Evolutionary conservation across 2,797 vertebrate species (phyloP).

Genomic region (Chromobotia macracanthus): DNA sequence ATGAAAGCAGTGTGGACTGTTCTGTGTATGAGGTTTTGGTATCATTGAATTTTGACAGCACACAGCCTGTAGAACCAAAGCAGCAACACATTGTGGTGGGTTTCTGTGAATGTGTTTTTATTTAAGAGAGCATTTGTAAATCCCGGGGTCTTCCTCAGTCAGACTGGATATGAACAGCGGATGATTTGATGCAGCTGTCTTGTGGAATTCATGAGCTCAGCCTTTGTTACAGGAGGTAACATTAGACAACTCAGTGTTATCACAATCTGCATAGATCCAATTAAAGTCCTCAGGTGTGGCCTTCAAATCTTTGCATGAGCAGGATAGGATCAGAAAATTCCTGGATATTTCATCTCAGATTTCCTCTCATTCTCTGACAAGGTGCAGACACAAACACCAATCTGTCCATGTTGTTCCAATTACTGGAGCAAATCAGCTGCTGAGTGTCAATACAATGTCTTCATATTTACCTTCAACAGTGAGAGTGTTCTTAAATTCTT

Average conservation of each 20-base stretch:
- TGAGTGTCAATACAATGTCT: background rate
- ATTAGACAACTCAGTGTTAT: background rate
- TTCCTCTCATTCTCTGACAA: background rate
- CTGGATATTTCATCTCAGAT: background rate
- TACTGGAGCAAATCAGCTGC: no score
- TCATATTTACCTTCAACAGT: background rate
- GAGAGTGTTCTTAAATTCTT: background rate
- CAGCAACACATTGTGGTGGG: background rate
- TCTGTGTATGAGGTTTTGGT: background rate
- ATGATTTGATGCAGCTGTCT: background rate
- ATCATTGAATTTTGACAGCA: background rate
- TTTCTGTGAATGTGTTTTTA: background rate
- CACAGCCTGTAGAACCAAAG: constrained; percentile 12
- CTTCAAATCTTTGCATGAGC: constrained; percentile 5
- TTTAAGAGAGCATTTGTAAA: background rate
- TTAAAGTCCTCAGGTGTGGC: constrained; percentile 7
- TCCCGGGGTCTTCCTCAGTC: constrained; percentile 15
- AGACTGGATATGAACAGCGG: constrained; percentile 10
- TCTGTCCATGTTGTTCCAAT: no score
- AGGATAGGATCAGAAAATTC: constrained; percentile 27
- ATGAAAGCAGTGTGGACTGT: background rate
- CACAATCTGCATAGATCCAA: constrained; percentile 4
- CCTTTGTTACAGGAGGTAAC: background rate
- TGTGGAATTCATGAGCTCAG: constrained; percentile 1
- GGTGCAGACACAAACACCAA: no score